Percentiles rank a stretch among this genome's conserved stretches.
Conservation (phyloP, 2,113 vertebrate genomes). For the Limnothrissa miodon region DNA sequence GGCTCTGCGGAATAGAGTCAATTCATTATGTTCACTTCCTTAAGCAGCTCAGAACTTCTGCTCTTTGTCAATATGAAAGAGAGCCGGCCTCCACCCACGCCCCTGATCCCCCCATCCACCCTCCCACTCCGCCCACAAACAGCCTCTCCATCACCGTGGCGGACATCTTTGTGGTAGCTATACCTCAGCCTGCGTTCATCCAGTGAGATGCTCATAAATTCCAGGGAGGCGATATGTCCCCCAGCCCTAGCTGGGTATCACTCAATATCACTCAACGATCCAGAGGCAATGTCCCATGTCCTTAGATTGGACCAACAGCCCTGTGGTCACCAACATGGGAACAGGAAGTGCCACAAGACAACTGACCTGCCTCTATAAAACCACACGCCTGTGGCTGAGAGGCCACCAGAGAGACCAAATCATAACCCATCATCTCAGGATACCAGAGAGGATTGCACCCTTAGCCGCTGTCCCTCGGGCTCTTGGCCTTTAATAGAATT, state of each 20-base stretch:
- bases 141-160: background rate
- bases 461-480: constrained; percentile 32
- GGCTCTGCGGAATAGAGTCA: constrained; percentile 26
- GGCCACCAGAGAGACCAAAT: constrained; percentile 61
- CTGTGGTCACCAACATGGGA: background rate
- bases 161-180: constrained; percentile 6
- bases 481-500: background rate
- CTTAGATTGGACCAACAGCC: constrained; percentile 13
- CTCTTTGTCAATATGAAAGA: constrained; percentile 11
- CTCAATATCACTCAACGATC: constrained; percentile 64
- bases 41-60: constrained; percentile 17
- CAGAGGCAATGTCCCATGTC: constrained; percentile 56
- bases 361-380: constrained; percentile 52
- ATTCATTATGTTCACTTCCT: constrained; percentile 21
- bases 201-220: constrained; percentile 61
- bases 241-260: constrained; percentile 63
- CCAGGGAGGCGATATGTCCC: constrained; percentile 54
- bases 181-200: constrained; percentile 8
- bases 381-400: constrained; percentile 53
- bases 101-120: background rate
- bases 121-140: background rate
- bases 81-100: background rate
- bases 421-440: constrained; percentile 61
- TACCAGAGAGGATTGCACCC: constrained; percentile 63
- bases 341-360: background rate